These are phyloP conservation scores for Digitonthophagus gazella DNA, from an alignment of 2,888 invertebrate species.

Conservation along the genomic window DNA sequence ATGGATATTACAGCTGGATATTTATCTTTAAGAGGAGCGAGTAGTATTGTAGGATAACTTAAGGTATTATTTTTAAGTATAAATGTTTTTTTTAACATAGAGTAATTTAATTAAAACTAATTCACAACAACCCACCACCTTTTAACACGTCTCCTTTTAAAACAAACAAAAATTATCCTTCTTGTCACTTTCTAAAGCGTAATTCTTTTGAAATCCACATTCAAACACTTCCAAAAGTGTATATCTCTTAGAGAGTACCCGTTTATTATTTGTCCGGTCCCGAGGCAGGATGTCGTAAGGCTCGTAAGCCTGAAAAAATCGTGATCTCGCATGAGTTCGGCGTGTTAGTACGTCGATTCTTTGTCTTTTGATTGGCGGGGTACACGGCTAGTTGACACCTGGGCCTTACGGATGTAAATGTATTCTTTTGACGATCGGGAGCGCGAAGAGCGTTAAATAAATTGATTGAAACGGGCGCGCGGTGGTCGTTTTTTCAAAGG, in stretches of 20 bases:
- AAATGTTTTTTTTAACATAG: background rate
- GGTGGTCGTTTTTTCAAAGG: background rate
- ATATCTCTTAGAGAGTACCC: background rate
- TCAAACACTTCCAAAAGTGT: background rate
- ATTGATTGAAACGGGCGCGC: background rate
- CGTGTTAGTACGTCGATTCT: background rate
- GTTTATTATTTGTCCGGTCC: background rate
- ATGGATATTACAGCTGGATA: constrained; percentile 92
- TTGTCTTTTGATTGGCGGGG: background rate
- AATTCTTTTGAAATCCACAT: background rate
- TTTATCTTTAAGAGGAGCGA: constrained; percentile 79
- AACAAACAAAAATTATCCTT: no score
- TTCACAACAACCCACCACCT: background rate
- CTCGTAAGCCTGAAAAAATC: background rate
- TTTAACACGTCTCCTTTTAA: no score
- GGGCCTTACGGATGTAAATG: background rate
- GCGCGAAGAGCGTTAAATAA: background rate
- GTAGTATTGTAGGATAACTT: constrained; percentile 67
- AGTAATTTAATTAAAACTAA: background rate
- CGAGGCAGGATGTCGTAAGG: background rate
- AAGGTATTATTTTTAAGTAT: background rate
- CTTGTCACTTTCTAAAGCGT: no score
- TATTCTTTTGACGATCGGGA: background rate
- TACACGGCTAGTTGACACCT: background rate
- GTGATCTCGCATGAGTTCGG: background rate